Evolutionary conservation across 2,888 invertebrate species (phyloP), one percentile per base, ranked within the genome.

Genomic region (Diarsia rubi): DNA sequence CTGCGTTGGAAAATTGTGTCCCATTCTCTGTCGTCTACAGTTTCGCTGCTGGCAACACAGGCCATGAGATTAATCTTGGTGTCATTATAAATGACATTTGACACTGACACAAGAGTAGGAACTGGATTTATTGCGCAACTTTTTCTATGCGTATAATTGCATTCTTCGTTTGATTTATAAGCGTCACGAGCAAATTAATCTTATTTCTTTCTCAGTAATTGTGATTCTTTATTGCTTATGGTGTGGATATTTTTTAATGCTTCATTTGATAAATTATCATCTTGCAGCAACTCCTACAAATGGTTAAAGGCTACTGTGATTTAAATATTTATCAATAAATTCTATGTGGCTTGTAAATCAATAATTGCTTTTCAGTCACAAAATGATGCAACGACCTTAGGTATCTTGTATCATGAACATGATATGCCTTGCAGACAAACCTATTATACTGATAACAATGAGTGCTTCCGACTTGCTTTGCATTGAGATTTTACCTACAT

Each of bases 351-450:
- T 24, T 27, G 19, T 45, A 24, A 31, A 45, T 75, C 44, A 75
- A 69, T 75, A 44, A 47, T 69, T 78, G 21, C 19, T 52, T 44
- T 60, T 69, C 31, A 78, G 69, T 60, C 49, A 52, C 31, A 59
- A 24, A 5, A 24, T 31, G 14, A 21, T 44, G 11, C 67, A 42
- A 6, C 3, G 21, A 31, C 69, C 68, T 75, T 21, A 24, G 5
- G n/a, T 31, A 47, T 47, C 8, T 2, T 42, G 19, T 44, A 44
- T 57, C 42, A 67, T 45, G 0, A 42, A n/a, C 42, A 67, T 37
- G 1, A 42, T 27, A 19, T 27, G 42, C n/a, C 27, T 0, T 37
- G 12, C 59, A 42, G 47, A 31, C 59, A 49, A 14, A 6, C 2
- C 45, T 71, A 16, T 31, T 44, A 19, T 31, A 16, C 5, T 37